A percentile compares a stretch with the other conserved stretches of the same genome.
phyloP scores from a whole-genome alignment of 1,140 invertebrate genomes.

The Asbolus verrucosus region DNA sequence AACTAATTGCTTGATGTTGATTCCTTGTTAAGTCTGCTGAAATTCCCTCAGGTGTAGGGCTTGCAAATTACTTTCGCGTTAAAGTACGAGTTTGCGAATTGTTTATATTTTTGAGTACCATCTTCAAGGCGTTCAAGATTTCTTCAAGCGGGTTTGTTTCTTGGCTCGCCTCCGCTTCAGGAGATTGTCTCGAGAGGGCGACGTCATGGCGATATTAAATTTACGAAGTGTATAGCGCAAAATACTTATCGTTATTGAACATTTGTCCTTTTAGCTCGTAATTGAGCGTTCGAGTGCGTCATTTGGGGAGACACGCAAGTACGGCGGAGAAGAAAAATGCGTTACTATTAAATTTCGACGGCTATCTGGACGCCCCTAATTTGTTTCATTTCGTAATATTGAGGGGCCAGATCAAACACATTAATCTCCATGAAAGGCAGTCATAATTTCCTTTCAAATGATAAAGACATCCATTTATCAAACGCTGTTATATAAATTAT shows the following conservation, averaged over 20 bases:
- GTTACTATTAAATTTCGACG: conserved; percentile 39
- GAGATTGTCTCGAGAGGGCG: neutral
- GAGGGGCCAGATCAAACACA: conserved; percentile 54
- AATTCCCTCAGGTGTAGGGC: conserved; percentile 29
- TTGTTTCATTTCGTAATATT: conserved; percentile 49
- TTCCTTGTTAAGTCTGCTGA: conserved; percentile 33
- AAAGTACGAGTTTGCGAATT: conserved; percentile 1
- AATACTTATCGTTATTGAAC: neutral
- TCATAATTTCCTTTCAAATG: conserved; percentile 58
- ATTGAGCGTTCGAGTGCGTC: conserved; percentile 34
- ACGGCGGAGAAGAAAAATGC: conserved; percentile 27
- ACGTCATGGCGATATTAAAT: neutral
- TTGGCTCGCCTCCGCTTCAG: neutral
- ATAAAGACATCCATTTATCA: conserved; percentile 60
- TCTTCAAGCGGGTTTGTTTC: conserved; percentile 8
- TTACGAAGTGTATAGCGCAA: neutral
- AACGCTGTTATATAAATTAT: conserved; percentile 58
- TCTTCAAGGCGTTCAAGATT: neutral
- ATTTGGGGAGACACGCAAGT: conserved; percentile 30
- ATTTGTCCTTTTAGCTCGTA: neutral
- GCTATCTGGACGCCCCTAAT: conserved; percentile 42
- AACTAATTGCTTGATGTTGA: conserved; percentile 50
- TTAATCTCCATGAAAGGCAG: conserved; percentile 58
- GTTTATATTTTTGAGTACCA: conserved; percentile 1
- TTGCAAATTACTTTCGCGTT: conserved; percentile 26